These are phyloP conservation scores for Tachina lurida DNA, from an alignment of 2,888 invertebrate species.

Conservation along the genomic window DNA sequence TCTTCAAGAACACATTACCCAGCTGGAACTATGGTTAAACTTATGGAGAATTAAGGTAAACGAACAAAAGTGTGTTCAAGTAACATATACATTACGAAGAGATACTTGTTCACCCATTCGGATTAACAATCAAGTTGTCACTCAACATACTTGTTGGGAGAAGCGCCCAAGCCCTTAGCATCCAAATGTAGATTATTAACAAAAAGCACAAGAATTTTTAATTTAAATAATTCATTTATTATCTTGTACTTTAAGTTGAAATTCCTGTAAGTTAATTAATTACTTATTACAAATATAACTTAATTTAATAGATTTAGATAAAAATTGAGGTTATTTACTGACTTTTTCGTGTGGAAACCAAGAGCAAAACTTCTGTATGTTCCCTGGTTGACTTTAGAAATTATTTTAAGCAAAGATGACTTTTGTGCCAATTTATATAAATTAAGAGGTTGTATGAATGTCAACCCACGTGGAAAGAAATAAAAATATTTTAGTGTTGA, in stretches of 20 bases:
- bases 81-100: too few species aligned
- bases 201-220: conserved; percentile 2
- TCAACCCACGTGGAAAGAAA: conserved; percentile 2
- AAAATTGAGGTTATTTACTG: background rate
- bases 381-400: too few species aligned
- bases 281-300: too few species aligned
- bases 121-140: too few species aligned
- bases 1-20: too few species aligned
- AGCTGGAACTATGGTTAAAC: too few species aligned
- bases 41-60: too few species aligned
- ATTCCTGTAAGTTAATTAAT: too few species aligned
- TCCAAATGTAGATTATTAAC: conserved; percentile 4
- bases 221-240: background rate
- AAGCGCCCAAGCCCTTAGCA: background rate
- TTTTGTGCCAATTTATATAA: background rate
- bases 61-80: too few species aligned
- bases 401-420: background rate
- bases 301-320: too few species aligned
- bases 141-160: background rate
- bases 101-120: too few species aligned
- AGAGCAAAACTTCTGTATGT: background rate
- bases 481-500: background rate
- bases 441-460: background rate
- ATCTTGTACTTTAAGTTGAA: too few species aligned
- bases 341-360: conserved; percentile 11